These are phyloP conservation scores for Ypsolopha scabrella DNA, from an alignment of 2,888 invertebrate genomes.

Conservation along the genomic window DNA sequence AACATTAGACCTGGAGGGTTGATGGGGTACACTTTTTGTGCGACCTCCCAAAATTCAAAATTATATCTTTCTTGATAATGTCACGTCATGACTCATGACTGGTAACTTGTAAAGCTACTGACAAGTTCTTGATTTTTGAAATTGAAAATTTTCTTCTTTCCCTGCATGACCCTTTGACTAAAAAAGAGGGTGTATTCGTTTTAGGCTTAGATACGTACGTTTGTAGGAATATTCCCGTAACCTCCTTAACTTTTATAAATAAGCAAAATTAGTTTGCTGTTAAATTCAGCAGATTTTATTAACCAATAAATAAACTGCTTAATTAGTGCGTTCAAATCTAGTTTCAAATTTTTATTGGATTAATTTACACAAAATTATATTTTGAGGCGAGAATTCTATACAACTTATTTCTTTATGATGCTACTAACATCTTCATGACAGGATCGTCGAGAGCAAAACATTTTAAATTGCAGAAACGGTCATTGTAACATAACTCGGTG, in stretches of 20 bases:
- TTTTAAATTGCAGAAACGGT: slow-evolving; percentile 7
- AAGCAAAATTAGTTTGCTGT: too few relatives aligned
- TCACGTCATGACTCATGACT: not conserved
- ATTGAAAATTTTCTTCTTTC: not conserved
- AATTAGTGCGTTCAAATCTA: too few relatives aligned
- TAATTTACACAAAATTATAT: not conserved
- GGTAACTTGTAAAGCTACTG: not conserved
- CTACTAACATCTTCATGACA: not conserved
- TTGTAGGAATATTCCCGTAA: too few relatives aligned
- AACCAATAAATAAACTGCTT: too few relatives aligned
- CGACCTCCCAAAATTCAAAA: slow-evolving; percentile 1
- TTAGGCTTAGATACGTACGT: too few relatives aligned
- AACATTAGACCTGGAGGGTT: not conserved
- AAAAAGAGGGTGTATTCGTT: too few relatives aligned
- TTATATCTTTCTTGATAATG: not conserved
- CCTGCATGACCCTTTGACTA: not conserved
- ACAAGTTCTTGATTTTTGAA: not conserved
- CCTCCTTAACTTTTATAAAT: too few relatives aligned
- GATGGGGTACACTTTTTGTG: not conserved
- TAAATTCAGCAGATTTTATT: too few relatives aligned
- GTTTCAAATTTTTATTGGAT: too few relatives aligned
- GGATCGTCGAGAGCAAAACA: slow-evolving; percentile 12
- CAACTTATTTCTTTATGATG: too few relatives aligned
- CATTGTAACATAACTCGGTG: slow-evolving; percentile 20
- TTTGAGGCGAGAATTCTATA: not conserved